phyloP scores from a whole-genome alignment of 1,140 invertebrate genomes.

The Wasmannia auropunctata region DNA sequence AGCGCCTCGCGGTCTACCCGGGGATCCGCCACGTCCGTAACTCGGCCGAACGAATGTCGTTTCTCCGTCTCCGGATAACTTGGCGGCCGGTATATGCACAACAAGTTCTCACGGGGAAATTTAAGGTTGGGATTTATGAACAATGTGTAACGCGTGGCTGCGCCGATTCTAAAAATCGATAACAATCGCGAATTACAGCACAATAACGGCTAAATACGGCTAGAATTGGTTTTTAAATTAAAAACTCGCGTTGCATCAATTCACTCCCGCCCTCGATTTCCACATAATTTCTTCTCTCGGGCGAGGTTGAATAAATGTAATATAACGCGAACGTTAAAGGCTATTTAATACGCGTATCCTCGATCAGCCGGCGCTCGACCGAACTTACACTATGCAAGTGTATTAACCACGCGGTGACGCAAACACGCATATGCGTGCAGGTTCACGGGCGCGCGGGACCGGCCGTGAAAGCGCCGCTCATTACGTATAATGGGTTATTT shows the following conservation, averaged over 20 bases:
- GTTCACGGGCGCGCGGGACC: conserved; percentile 36
- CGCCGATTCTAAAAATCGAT: conserved; percentile 4
- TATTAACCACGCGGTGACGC: conserved; percentile 23
- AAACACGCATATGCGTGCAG: not conserved
- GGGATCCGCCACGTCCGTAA: conserved; percentile 5
- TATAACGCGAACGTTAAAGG: not conserved
- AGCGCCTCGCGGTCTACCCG: conserved; percentile 8
- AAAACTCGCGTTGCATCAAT: not conserved
- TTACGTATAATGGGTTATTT: conserved; percentile 83
- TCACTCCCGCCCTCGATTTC: not conserved
- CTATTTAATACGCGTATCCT: conserved; percentile 23
- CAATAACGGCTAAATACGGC: conserved; percentile 1
- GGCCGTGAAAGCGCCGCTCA: conserved; percentile 78
- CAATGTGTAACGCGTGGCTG: not conserved
- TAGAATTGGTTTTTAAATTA: conserved; percentile 45
- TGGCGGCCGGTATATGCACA: not conserved
- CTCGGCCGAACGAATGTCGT: conserved; percentile 26
- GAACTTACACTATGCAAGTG: conserved; percentile 42
- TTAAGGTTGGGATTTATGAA: not conserved
- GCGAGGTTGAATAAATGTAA: conserved; percentile 8
- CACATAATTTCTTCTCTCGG: conserved; percentile 32
- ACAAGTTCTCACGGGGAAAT: conserved; percentile 23
- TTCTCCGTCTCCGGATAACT: conserved; percentile 43
- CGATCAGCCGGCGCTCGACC: not conserved
- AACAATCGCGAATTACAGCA: not conserved